Percentiles rank a stretch among this genome's conserved stretches.
Conservation (phyloP, 2,797 vertebrate species). For the Epinephelus malabaricus region DNA sequence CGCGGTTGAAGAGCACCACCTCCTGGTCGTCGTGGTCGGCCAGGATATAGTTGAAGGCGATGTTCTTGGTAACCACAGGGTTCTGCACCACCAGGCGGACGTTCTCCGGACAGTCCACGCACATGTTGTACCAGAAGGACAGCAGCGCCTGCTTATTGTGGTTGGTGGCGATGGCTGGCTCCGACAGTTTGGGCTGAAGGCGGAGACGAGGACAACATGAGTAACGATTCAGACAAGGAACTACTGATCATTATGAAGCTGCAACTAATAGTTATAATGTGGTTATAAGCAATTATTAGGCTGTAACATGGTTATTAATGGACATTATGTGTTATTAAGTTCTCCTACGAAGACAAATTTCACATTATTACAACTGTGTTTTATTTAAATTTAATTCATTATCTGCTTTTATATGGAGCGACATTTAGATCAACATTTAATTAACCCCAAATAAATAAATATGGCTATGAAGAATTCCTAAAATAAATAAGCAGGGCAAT, state of each 20-base stretch:
- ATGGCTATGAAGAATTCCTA: too few species aligned
- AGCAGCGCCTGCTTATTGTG: conserved; percentile 99
- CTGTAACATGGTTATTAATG: too few species aligned
- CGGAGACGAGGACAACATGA: not conserved
- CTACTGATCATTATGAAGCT: not conserved
- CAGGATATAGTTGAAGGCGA: conserved; percentile 99
- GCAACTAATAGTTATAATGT: not conserved
- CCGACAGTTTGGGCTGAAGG: conserved; percentile 94
- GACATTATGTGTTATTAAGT: too few species aligned
- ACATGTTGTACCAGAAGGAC: conserved; percentile 99
- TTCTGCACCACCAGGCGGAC: conserved; percentile 99
- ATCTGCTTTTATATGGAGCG: too few species aligned
- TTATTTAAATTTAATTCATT: too few species aligned
- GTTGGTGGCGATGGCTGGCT: conserved; percentile 98
- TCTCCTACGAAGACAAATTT: too few species aligned
- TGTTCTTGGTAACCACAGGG: conserved; percentile 98
- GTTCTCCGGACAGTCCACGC: conserved; percentile 97
- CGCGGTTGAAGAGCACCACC: conserved; percentile 98
- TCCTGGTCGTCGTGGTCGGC: conserved; percentile 99
- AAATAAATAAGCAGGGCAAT: too few species aligned
- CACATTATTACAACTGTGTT: too few species aligned
- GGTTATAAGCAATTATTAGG: not conserved
- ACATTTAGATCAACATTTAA: too few species aligned
- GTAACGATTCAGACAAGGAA: not conserved
- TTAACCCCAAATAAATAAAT: too few species aligned